These are phyloP conservation scores for Ambastaia sidthimunki DNA, from an alignment of 2,797 vertebrate species.

Conservation along the genomic window DNA sequence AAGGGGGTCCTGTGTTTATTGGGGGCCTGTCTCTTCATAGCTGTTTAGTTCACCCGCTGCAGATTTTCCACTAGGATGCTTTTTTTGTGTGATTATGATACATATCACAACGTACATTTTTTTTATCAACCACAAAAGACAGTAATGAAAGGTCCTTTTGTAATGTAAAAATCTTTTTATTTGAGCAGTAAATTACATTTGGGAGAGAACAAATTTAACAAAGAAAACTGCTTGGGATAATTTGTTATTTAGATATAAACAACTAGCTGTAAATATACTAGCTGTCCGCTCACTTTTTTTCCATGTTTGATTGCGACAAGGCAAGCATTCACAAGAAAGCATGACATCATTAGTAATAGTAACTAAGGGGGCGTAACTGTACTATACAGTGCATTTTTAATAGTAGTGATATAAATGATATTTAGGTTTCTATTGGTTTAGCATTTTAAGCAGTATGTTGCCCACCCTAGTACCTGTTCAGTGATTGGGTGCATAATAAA, in stretches of 20 bases:
- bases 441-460: neutral
- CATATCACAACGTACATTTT: neutral
- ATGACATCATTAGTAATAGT: neutral
- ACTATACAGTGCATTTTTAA: neutral
- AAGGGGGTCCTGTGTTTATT: constrained; percentile 64
- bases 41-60: constrained; percentile 45
- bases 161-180: no score
- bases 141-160: neutral
- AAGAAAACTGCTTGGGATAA: no score
- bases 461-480: constrained; percentile 1
- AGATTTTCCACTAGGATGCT: constrained; percentile 11
- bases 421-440: neutral
- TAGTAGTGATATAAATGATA: neutral
- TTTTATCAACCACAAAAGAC: neutral
- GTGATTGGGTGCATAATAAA: constrained; percentile 1
- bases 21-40: constrained; percentile 62
- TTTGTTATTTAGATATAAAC: no score
- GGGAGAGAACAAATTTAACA: no score
- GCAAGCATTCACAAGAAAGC: neutral
- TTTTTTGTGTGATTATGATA: neutral
- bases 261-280: no score
- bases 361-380: neutral
- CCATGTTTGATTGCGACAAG: no score
- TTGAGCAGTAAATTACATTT: neutral
- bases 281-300: neutral